Conservation (phyloP, 2,113 vertebrate genomes). For the Anarrhichthys ocellatus region DNA sequence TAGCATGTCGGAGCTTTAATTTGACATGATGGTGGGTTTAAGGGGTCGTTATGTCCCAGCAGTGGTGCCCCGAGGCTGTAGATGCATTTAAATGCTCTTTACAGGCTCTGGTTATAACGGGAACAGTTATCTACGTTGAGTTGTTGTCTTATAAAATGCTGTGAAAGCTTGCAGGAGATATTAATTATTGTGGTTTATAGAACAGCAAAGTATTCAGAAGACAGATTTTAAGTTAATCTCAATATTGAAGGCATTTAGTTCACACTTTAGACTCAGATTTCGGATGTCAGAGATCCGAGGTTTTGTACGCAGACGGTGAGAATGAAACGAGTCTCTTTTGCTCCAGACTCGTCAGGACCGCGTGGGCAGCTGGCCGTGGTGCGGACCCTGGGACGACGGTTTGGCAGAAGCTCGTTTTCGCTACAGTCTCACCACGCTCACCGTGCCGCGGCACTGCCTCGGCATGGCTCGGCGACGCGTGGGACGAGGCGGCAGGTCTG, state of each 20-base stretch:
- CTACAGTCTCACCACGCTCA: slow-evolving; percentile 97
- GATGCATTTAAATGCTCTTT: neutral
- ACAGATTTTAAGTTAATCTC: too few relatives aligned
- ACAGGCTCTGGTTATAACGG: neutral
- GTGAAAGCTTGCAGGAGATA: too few relatives aligned
- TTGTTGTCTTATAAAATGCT: neutral
- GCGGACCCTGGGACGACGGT: slow-evolving; percentile 87
- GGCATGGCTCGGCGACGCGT: slow-evolving; percentile 93
- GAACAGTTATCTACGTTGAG: neutral
- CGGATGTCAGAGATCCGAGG: neutral
- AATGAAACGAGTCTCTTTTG: neutral
- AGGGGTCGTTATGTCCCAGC: too few relatives aligned
- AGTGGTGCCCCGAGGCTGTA: neutral
- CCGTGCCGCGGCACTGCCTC: slow-evolving; percentile 90
- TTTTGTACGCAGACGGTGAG: fast-evolving
- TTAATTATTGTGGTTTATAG: too few relatives aligned
- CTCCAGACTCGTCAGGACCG: slow-evolving; percentile 92
- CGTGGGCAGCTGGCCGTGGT: slow-evolving; percentile 94
- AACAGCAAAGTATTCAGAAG: too few relatives aligned
- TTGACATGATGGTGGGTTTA: neutral
- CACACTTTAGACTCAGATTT: too few relatives aligned
- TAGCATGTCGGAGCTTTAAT: too few relatives aligned
- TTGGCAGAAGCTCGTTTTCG: slow-evolving; percentile 91
- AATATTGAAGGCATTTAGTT: too few relatives aligned
- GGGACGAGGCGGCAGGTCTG: slow-evolving; percentile 95